A percentile compares a stretch with the other conserved stretches of the same genome.
Evolutionary conservation across 2,888 invertebrate species (phyloP).

Genomic region (Asteroscopus sphinx): DNA sequence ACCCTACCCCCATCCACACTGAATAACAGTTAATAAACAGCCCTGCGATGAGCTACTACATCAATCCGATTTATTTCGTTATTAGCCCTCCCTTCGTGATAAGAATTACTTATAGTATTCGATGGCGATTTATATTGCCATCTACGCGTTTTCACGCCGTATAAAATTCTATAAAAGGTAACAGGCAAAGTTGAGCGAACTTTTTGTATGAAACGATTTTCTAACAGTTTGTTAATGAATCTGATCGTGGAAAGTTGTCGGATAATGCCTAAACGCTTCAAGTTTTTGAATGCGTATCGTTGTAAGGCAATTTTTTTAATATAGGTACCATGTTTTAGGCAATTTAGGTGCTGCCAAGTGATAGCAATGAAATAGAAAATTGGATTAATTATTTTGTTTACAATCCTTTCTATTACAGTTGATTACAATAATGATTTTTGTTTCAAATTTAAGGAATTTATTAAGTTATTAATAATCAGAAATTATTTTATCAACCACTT

Average conservation of each 20-base stretch:
- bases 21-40: conserved; percentile 60
- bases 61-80: conserved; percentile 61
- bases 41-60: conserved; percentile 51
- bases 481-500: no score
- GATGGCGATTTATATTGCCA: conserved; percentile 25
- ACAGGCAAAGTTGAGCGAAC: conserved; percentile 42
- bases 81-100: conserved; percentile 56
- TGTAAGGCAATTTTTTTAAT: conserved; percentile 14
- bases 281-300: conserved; percentile 30
- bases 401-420: no score
- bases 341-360: conserved; percentile 15
- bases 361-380: conserved; percentile 13
- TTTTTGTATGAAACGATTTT: conserved; percentile 52
- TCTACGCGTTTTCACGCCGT: conserved; percentile 16
- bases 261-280: conserved; percentile 16
- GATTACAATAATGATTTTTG: no score
- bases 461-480: no score
- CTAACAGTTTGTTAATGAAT: conserved; percentile 58
- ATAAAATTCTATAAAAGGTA: conserved; percentile 40
- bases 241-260: conserved; percentile 46
- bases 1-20: conserved; percentile 12
- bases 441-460: no score
- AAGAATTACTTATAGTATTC: conserved; percentile 48
- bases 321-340: conserved; percentile 7
- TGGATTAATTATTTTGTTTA: not conserved